phyloP scores from a whole-genome alignment of 2,888 invertebrate species.

The Alsophila aescularia region DNA sequence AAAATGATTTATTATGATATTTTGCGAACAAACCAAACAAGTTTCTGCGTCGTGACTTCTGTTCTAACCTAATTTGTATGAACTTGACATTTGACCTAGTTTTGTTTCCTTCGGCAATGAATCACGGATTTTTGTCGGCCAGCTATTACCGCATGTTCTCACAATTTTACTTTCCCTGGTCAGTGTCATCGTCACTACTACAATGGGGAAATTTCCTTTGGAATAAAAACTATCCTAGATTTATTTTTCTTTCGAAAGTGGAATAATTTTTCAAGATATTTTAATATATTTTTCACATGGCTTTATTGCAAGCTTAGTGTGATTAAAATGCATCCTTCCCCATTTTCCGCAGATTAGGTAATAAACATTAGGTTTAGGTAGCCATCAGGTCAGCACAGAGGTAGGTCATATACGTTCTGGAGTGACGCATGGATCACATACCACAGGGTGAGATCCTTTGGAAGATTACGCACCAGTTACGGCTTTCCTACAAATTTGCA shows the following conservation, averaged over 20 bases:
- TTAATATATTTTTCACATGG: no score
- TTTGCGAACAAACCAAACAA: neutral
- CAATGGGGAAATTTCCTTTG: no score
- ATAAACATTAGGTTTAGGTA: no score
- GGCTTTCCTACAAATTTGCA: neutral
- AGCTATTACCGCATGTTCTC: slow-evolving; percentile 11
- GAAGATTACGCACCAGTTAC: neutral
- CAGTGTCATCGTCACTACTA: neutral
- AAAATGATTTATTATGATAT: no score
- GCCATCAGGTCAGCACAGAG: no score
- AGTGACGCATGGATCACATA: neutral
- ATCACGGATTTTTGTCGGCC: slow-evolving; percentile 9
- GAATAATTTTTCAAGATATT: no score
- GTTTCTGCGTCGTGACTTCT: neutral
- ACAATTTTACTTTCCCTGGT: slow-evolving; percentile 5
- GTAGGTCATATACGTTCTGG: no score
- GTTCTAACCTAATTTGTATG: neutral
- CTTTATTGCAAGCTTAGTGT: no score
- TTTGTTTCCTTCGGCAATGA: slow-evolving; percentile 7
- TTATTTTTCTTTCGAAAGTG: no score
- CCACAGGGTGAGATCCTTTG: neutral
- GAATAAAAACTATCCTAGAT: no score
- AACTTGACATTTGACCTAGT: slow-evolving; percentile 4
- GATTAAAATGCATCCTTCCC: no score
- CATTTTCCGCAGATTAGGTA: no score